Percentiles rank a stretch among this genome's conserved stretches.
These are phyloP conservation scores for Platyscapa corneri DNA, from an alignment of 1,140 invertebrate species.

Conservation along the genomic window DNA sequence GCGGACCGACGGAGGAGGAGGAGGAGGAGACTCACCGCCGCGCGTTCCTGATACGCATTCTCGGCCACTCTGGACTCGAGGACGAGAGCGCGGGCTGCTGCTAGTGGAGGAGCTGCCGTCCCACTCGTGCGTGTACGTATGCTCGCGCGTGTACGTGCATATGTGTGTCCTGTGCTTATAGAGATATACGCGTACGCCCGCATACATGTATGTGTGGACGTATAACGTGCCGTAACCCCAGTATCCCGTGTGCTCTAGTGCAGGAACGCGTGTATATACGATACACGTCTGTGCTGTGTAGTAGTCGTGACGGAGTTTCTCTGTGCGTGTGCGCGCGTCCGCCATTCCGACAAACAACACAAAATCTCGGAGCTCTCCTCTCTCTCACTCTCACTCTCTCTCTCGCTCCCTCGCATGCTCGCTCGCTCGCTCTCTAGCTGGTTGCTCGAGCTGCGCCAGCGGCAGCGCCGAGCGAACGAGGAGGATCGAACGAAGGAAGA, in stretches of 20 bases:
- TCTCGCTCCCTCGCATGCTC: background rate
- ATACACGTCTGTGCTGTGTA: conserved; percentile 1
- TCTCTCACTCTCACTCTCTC: conserved; percentile 33
- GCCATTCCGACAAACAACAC: conserved; percentile 54
- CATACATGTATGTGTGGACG: conserved; percentile 1
- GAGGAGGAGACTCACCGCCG: background rate
- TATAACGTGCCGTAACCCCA: background rate
- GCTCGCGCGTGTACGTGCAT: conserved; percentile 15
- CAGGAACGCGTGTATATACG: conserved; percentile 43
- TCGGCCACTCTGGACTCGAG: background rate
- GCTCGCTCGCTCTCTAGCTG: background rate
- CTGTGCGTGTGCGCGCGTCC: conserved; percentile 51
- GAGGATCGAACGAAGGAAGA: conserved; percentile 25
- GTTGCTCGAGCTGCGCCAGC: conserved; percentile 12
- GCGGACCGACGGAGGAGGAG: background rate
- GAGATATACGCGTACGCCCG: conserved; percentile 25
- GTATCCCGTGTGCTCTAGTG: background rate
- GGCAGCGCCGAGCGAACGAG: conserved; percentile 1
- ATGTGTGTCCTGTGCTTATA: background rate
- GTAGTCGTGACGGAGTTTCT: conserved; percentile 9
- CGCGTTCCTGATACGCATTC: too few relatives aligned
- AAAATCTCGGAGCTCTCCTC: conserved; percentile 48
- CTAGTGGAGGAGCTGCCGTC: background rate
- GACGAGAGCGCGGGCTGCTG: background rate
- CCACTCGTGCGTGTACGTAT: background rate